These are phyloP conservation scores for Peromyscus attwateri DNA, from an alignment of 2,797 vertebrate species.

Conservation along the genomic window DNA sequence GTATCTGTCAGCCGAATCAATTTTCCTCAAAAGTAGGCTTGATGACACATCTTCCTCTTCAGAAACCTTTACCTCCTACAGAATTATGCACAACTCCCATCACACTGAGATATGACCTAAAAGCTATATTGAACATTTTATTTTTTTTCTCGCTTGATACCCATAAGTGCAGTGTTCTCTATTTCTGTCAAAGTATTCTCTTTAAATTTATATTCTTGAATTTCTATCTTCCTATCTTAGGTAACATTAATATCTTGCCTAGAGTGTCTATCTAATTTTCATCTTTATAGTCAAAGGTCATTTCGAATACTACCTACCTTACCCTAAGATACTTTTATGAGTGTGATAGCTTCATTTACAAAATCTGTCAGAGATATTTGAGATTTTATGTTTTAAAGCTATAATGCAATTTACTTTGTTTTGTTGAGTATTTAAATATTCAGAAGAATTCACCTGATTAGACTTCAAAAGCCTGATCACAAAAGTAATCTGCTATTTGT, in stretches of 20 bases:
- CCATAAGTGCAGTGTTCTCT: neutral
- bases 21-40: conserved; percentile 62
- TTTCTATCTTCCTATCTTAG: neutral
- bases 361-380: neutral
- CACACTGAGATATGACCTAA: conserved; percentile 55
- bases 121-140: conserved; percentile 46
- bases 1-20: conserved; percentile 61
- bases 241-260: neutral
- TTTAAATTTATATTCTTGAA: conserved; percentile 28
- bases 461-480: conserved; percentile 43
- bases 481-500: conserved; percentile 25
- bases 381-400: conserved; percentile 54
- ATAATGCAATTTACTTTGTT: conserved; percentile 21
- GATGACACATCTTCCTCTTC: conserved; percentile 63
- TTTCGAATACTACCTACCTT: conserved; percentile 44
- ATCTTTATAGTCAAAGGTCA: conserved; percentile 47
- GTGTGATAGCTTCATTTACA: conserved; percentile 10
- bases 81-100: conserved; percentile 59
- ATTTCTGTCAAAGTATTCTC: conserved; percentile 44
- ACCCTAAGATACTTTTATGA: conserved; percentile 6
- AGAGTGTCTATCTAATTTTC: conserved; percentile 39
- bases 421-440: conserved; percentile 44
- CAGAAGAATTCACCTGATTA: conserved; percentile 28
- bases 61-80: conserved; percentile 61
- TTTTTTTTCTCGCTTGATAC: neutral